Percentiles rank a stretch among this genome's conserved stretches.
Evolutionary conservation across 2,113 vertebrate genomes (phyloP).

Genomic region (Tetrax tetrax): DNA sequence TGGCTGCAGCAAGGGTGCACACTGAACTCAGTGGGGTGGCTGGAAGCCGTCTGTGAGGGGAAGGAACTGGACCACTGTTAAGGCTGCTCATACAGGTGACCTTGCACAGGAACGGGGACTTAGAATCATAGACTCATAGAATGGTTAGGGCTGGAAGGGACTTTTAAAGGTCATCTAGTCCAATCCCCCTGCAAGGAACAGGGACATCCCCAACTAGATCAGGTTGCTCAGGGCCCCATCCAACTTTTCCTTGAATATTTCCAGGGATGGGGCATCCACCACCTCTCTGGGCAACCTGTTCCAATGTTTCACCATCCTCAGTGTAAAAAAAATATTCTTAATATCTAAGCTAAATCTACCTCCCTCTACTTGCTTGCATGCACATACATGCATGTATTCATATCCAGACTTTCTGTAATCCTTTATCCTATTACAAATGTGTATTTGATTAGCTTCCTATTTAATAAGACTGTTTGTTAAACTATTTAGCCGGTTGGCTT

Average conservation of each 20-base stretch:
- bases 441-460: not conserved
- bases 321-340: too few relatives aligned
- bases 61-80: not conserved
- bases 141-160: too few relatives aligned
- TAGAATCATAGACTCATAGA: too few relatives aligned
- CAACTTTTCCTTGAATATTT: too few relatives aligned
- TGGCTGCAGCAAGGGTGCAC: not conserved
- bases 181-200: too few relatives aligned
- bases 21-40: not conserved
- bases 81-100: not conserved
- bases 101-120: not conserved
- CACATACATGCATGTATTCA: not conserved
- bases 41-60: fast-evolving
- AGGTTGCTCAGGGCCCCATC: too few relatives aligned
- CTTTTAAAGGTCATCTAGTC: too few relatives aligned
- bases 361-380: not conserved
- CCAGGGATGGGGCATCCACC: too few relatives aligned
- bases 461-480: not conserved
- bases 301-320: too few relatives aligned
- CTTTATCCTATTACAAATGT: not conserved
- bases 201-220: too few relatives aligned
- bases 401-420: not conserved
- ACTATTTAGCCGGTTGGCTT: not conserved
- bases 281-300: too few relatives aligned
- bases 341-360: too few relatives aligned